These are phyloP conservation scores for Malthinus seriepunctatus DNA, from an alignment of 2,888 invertebrate species.

Conservation along the genomic window DNA sequence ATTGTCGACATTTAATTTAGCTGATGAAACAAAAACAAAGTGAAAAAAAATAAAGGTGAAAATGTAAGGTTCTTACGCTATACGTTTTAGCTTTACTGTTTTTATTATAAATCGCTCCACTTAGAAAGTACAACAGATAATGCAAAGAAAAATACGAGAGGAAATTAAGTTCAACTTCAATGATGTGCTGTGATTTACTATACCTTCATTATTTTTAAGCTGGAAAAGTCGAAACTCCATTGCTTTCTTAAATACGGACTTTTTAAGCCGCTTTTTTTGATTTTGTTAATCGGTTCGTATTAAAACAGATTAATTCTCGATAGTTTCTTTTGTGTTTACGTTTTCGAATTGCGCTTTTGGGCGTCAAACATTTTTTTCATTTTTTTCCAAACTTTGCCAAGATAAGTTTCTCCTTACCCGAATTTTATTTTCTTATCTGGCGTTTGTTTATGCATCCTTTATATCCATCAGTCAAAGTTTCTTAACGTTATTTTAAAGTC, in stretches of 20 bases:
- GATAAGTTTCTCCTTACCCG: too few species aligned
- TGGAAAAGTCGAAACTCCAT: conserved; percentile 1
- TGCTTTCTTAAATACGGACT: neutral
- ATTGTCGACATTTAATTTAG: conserved; percentile 10
- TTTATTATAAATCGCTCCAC: conserved; percentile 15
- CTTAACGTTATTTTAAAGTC: too few species aligned
- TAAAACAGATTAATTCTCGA: too few species aligned
- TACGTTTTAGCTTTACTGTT: conserved; percentile 15
- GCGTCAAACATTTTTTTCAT: too few species aligned
- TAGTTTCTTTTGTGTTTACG: too few species aligned
- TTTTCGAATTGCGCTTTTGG: too few species aligned
- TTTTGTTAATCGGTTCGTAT: too few species aligned
- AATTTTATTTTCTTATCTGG: too few species aligned
- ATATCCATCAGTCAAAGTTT: too few species aligned
- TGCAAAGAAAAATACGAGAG: conserved; percentile 9
- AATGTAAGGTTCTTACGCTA: conserved; percentile 10
- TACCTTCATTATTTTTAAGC: conserved; percentile 3
- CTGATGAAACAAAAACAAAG: conserved; percentile 26
- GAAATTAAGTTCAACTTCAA: conserved; percentile 15
- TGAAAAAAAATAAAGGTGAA: conserved; percentile 23
- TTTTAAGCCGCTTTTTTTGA: conserved; percentile 1
- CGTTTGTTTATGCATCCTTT: too few species aligned
- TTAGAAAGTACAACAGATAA: conserved; percentile 14
- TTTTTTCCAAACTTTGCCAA: too few species aligned
- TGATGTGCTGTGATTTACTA: conserved; percentile 4